Evolutionary conservation across 2,113 vertebrate genomes (phyloP), one percentile per base, ranked within the genome.

Genomic region (Sialia sialis): DNA sequence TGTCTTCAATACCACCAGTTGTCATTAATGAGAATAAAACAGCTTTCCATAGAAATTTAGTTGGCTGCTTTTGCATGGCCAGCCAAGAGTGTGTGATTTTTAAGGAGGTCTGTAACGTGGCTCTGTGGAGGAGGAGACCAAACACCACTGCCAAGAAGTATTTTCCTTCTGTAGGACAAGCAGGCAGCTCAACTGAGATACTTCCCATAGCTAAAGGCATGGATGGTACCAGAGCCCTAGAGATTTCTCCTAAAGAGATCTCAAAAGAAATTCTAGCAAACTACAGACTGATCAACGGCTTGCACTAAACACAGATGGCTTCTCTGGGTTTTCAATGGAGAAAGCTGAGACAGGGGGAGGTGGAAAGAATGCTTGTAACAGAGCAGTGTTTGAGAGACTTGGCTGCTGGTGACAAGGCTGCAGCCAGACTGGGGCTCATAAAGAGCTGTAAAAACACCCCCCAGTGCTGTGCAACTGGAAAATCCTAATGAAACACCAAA

Each of bases 81-180:
- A 73, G 19, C 5, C 63, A 41, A 19, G 10, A 25, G 20, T 14
- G 2, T 9, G 2, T 17, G 44, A 34, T 20, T 36, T 54, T 30
- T 11, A 41, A 36, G 12, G 8, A 39, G 10, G 5, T 20, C 22
- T 54, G 3, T 3, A 34, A 13, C 0, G 0, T 36, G 26, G 4
- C 1, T 4, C 11, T 68, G 25, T 48, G 38, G 51, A 73, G 10
- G 3, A 87, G 17, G 34, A 27, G 48, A 6, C 6, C 55, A 84
- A 80, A 76, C 10, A 59, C 5, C 38, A 11, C 6, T 21, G 18
- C 22, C 27, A 63, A 73, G 2, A 17, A 2, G 2, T 13, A 11
- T 41, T 75, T 48, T 36, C 13, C 49, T 38, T 76, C 34, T 55
- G 3, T 18, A 73, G n/a, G 49, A 64, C 8, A 23, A 7, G 16